Evolutionary conservation across 1,140 invertebrate species (phyloP).

Genomic region (Dendroctonus valens): DNA sequence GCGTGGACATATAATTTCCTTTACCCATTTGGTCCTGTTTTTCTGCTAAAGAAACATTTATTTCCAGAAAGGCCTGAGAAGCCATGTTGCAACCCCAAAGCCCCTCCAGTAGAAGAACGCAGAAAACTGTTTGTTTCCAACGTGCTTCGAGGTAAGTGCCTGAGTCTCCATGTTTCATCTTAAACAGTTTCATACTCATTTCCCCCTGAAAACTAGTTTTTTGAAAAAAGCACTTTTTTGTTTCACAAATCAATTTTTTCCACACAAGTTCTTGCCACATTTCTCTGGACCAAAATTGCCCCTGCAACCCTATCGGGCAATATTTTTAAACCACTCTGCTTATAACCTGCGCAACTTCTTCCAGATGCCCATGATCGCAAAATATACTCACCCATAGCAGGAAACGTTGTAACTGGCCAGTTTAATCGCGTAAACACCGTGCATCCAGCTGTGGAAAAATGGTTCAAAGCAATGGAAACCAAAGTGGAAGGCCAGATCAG

Average conservation of each 20-base stretch:
- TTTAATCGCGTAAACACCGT: conserved; percentile 14
- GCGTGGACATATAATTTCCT: no score
- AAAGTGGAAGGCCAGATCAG: conserved; percentile 40
- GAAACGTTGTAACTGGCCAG: conserved; percentile 1
- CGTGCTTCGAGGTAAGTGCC: conserved; percentile 16
- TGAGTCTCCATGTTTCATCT: not conserved
- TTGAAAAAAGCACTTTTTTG: no score
- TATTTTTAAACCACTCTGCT: no score
- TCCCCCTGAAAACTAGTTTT: no score
- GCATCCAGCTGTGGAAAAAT: conserved; percentile 38
- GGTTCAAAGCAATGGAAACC: conserved; percentile 37
- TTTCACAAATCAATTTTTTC: no score
- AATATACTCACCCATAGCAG: conserved; percentile 2
- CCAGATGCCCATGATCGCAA: conserved; percentile 19
- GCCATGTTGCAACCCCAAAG: conserved; percentile 7
- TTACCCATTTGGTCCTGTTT: no score
- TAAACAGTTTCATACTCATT: no score
- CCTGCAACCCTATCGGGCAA: no score
- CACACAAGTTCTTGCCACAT: no score
- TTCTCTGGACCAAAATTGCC: no score
- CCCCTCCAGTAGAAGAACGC: conserved; percentile 6
- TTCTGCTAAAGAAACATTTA: no score
- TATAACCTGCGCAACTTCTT: not conserved
- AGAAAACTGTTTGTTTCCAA: conserved; percentile 20
- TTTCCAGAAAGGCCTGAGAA: not conserved